These are phyloP conservation scores for Chymomyza amoena DNA, from an alignment of 2,888 invertebrate species.

Conservation along the genomic window DNA sequence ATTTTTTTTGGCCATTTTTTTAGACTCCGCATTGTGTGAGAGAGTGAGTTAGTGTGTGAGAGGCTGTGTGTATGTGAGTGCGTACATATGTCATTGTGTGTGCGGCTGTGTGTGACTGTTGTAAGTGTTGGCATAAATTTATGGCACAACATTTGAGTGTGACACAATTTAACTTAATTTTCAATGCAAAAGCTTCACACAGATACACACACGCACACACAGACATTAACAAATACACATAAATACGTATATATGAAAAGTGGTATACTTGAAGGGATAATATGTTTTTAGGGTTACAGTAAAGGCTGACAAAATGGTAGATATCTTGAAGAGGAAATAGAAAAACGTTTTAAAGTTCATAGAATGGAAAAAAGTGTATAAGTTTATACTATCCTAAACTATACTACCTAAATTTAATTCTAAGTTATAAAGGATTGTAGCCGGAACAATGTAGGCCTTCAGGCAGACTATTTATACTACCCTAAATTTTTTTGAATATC, in stretches of 20 bases:
- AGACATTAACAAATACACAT: conserved; percentile 27
- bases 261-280: not conserved
- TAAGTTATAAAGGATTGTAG: too few species aligned
- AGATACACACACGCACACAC: conserved; percentile 28
- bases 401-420: too few species aligned
- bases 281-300: not conserved
- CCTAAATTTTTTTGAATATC: too few species aligned
- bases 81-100: conserved; percentile 20
- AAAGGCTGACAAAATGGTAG: not conserved
- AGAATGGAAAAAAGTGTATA: too few species aligned
- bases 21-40: conserved; percentile 22
- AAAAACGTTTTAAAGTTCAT: not conserved
- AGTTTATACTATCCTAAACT: too few species aligned
- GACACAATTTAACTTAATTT: conserved; percentile 76
- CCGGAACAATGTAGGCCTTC: too few species aligned
- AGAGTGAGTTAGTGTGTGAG: conserved; percentile 28
- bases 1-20: conserved; percentile 14
- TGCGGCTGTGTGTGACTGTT: conserved; percentile 35
- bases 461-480: too few species aligned
- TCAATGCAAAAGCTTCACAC: conserved; percentile 49
- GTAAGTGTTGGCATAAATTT: conserved; percentile 61
- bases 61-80: conserved; percentile 2
- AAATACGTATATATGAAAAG: not conserved
- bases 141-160: conserved; percentile 73
- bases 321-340: not conserved